Evolutionary conservation across 2,888 invertebrate genomes (phyloP).

Genomic region (Ichneumoninae sp.): DNA sequence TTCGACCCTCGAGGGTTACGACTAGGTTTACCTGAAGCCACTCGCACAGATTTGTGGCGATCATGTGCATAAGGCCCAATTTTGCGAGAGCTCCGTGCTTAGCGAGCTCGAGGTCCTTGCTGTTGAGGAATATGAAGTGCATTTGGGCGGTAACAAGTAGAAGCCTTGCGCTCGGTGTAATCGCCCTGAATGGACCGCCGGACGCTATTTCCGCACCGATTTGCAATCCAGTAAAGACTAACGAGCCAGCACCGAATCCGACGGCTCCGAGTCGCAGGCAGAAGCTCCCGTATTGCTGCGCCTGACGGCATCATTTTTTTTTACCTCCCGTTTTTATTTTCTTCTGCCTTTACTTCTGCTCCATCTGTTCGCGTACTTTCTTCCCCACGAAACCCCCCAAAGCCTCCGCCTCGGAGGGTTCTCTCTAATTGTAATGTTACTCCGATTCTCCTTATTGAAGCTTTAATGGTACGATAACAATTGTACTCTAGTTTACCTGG

Average conservation of each 20-base stretch:
- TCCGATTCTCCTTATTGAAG: slow-evolving; percentile 30
- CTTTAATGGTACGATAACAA: slow-evolving; percentile 14
- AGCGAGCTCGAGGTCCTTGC: slow-evolving; percentile 89
- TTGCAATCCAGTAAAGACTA: slow-evolving; percentile 90
- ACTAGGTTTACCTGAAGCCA: slow-evolving; percentile 90
- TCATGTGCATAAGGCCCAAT: slow-evolving; percentile 97
- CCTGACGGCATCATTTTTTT: slow-evolving; percentile 70
- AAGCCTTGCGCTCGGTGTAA: slow-evolving; percentile 93
- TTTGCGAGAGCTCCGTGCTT: slow-evolving; percentile 90
- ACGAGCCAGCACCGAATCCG: slow-evolving; percentile 86
- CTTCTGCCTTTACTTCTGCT: slow-evolving; percentile 24
- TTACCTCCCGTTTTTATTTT: slow-evolving; percentile 51
- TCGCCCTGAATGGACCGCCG: slow-evolving; percentile 86
- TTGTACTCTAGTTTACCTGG: slow-evolving; percentile 62
- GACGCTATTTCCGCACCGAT: slow-evolving; percentile 86
- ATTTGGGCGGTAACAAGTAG: slow-evolving; percentile 94
- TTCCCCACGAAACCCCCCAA: slow-evolving; percentile 5
- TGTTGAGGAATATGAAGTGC: slow-evolving; percentile 97
- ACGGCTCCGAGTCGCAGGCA: slow-evolving; percentile 94
- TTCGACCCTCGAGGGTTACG: slow-evolving; percentile 27
- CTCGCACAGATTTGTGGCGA: slow-evolving; percentile 96
- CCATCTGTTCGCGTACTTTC: slow-evolving; percentile 30
- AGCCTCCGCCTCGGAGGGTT: background rate
- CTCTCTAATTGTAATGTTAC: slow-evolving; percentile 30
- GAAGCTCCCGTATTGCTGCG: slow-evolving; percentile 92